Base-by-base conservation (phyloP, 2,113 vertebrate genomes). In the Petaurus breviceps region DNA sequence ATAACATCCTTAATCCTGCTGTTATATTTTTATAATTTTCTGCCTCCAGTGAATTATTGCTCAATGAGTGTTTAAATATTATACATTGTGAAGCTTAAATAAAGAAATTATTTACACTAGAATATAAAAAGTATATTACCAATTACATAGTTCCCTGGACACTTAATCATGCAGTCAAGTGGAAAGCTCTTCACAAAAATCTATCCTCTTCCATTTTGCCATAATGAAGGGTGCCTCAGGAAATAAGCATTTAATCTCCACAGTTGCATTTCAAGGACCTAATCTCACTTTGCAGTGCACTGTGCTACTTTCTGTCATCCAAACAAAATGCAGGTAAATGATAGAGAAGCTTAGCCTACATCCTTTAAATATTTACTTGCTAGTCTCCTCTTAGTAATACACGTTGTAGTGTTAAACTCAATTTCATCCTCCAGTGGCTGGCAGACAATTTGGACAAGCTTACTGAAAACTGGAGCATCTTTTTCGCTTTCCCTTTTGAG, bases 391-490 rank as follows among this genome's bases (percentile, higher is more conserved):
- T 96, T 96, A 93, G 95, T 95, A 97, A 96, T 96, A 97, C 98
- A 97, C 92, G 94, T 98, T 96, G 96, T 97, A 98, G 98, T 98
- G 98, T 97, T 99, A 98, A 98, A 99, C 98, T 99, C 98, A 99
- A 98, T 99, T 99, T 99, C 98, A 99, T 98, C 98, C 98, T 98
- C 96, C 95, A 96, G 95, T 98, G 98, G 97, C 92, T 98, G 96
- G 98, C 97, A 99, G 98, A 99, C 98, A 99, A 98, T 99, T 98
- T 98, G 98, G 98, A 98, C 98, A 99, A 98, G 97, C 98, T 98
- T 98, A 98, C 97, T 97, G 98, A 99, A 98, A 97, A 98, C 90
- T 89, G 52, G 90, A 61, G 92, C 43, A 90, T 97, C 95, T 96
- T 98, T 96, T 91, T 52, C 91, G 57, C 93, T 54, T 90, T 94